phyloP scores from a whole-genome alignment of 2,113 vertebrate genomes.

The Vombatus ursinus region DNA sequence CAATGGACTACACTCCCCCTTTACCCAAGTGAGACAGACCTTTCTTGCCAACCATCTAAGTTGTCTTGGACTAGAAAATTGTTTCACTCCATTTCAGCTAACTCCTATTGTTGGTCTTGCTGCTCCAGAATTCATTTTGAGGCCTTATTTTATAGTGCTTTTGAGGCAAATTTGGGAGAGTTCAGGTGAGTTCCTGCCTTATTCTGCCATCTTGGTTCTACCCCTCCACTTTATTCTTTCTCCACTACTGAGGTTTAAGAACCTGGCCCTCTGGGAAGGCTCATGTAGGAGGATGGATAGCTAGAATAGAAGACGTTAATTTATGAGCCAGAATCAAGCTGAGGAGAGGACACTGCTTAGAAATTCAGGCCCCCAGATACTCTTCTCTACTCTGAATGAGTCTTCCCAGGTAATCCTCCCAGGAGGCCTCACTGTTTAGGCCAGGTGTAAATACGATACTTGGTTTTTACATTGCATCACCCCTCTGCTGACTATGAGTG shows the following conservation, averaged over 20 bases:
- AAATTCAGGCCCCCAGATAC: background rate
- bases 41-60: too few species aligned
- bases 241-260: background rate
- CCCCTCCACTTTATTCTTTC: too few species aligned
- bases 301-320: background rate
- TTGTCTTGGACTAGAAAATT: too few species aligned
- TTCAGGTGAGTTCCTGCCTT: too few species aligned
- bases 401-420: background rate
- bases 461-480: background rate
- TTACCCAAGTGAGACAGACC: too few species aligned
- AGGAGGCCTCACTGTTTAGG: background rate
- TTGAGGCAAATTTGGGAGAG: too few species aligned
- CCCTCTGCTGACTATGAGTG: background rate
- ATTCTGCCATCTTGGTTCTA: too few species aligned
- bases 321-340: background rate
- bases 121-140: too few species aligned
- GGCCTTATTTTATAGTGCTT: too few species aligned
- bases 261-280: background rate
- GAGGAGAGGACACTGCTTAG: background rate
- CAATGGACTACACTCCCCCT: too few species aligned
- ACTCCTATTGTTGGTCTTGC: too few species aligned
- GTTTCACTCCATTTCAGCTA: too few species aligned
- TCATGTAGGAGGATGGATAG: background rate
- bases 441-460: background rate
- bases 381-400: background rate